Percentiles rank a stretch among this genome's conserved stretches.
Conservation (phyloP, 2,888 invertebrate genomes). For the Lepetodrilus schrolli region DNA sequence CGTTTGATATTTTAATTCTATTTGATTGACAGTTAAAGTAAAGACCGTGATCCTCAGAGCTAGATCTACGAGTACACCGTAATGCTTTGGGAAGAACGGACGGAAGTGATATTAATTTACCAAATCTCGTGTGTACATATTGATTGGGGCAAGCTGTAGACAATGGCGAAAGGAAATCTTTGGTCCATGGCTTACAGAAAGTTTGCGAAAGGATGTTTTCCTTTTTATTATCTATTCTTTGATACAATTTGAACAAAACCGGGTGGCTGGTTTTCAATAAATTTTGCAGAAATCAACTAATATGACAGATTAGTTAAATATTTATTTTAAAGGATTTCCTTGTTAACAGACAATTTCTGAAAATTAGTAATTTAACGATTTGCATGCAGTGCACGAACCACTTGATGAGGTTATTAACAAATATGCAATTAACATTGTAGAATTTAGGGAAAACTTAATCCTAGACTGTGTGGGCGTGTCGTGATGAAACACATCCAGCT, state of each 20-base stretch:
- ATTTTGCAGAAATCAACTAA: slow-evolving; percentile 8
- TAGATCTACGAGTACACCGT: not conserved
- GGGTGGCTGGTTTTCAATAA: slow-evolving; percentile 10
- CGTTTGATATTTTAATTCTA: slow-evolving; percentile 29
- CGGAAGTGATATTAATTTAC: not conserved
- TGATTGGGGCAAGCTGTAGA: not conserved
- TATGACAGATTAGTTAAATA: slow-evolving; percentile 18
- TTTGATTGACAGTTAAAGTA: slow-evolving; percentile 27
- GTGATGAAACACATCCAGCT: too few species aligned
- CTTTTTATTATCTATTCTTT: slow-evolving; percentile 25
- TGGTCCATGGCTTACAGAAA: slow-evolving; percentile 3
- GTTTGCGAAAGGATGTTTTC: slow-evolving; percentile 12
- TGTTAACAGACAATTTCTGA: too few species aligned
- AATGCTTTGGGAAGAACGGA: not conserved
- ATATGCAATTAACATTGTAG: slow-evolving; percentile 7
- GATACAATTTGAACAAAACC: slow-evolving; percentile 12
- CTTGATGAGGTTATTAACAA: slow-evolving; percentile 15
- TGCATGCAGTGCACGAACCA: not conserved
- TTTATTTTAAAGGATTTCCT: slow-evolving; percentile 17
- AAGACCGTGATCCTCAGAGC: slow-evolving; percentile 19
- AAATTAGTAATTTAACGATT: too few species aligned
- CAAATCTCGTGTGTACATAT: not conserved
- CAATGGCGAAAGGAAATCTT: not conserved
- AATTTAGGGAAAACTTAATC: too few species aligned
- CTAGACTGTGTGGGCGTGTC: too few species aligned